Evolutionary conservation across 2,797 vertebrate genomes (phyloP), one percentile per base, ranked within the genome.

Genomic region (Scolopax bukidnonensis): DNA sequence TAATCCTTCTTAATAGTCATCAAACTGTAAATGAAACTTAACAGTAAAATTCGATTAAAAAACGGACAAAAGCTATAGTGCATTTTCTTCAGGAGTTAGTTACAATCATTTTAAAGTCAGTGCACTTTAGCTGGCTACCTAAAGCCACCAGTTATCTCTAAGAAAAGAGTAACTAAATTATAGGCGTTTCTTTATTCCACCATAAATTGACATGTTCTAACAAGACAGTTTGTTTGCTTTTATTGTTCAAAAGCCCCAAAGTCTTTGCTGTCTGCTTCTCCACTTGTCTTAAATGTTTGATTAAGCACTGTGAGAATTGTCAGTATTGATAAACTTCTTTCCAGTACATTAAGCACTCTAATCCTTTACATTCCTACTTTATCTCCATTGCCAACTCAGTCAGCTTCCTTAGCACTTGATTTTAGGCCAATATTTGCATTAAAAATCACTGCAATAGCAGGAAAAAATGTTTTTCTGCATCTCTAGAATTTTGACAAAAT

Each of bases 301-400:
- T 98, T 97, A 97, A 98, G 96, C 96, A 92, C 96, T 95, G 96
- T 97, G 96, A 98, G 97, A 98, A 97, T 97, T 98, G 98, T 98
- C 97, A 97, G 94, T 97, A 97, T 97, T 87, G 73, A 97, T 98
- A 96, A 98, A 97, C 97, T 97, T 97, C 97, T 97, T 97, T 97
- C 97, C 96, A 97, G 93, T 85, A 97, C 97, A 97, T 98, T 98
- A 96, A 97, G 94, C 96, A 63, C 82, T 87, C 89, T 98, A 98
- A 98, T 98, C 97, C 97, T 97, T 97, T 91, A 95, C 96, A 97
- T 97, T 98, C 98, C 95, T 97, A 86, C 84, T 95, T 79, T 12
- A 67, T 95, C 96, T 93, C 94, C 77, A 90, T 89, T 95, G 89
- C 93, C 85, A 40, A 87, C 74, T 86, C 73, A 86, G 71, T 88